Evolutionary conservation across 2,797 vertebrate genomes (phyloP).

Genomic region (Morelia viridis): DNA sequence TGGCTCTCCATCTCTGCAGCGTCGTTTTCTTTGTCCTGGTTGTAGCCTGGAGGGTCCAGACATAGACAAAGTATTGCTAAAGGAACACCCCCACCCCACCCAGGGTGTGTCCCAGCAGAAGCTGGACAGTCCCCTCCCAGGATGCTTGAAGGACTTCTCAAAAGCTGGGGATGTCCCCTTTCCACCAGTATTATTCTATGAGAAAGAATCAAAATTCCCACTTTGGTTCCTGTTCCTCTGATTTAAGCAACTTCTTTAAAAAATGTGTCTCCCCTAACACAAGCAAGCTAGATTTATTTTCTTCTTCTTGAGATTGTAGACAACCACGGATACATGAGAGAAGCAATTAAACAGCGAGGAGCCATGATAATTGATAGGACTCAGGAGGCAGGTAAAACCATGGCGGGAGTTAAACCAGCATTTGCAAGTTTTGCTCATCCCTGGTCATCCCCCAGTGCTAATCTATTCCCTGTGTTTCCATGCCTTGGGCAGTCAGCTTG

Average conservation of each 20-base stretch:
- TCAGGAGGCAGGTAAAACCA: background rate
- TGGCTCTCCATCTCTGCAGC: background rate
- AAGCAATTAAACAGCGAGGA: constrained; percentile 5
- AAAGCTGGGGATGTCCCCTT: background rate
- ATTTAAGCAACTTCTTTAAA: background rate
- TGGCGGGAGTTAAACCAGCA: background rate
- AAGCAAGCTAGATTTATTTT: background rate
- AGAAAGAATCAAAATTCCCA: background rate
- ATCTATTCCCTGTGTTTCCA: too few relatives aligned
- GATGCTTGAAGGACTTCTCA: background rate
- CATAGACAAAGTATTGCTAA: background rate
- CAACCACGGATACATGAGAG: constrained; percentile 16
- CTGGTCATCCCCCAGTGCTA: too few relatives aligned
- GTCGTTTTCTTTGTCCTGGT: background rate
- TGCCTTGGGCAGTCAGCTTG: too few relatives aligned
- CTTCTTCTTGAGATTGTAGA: constrained; percentile 12
- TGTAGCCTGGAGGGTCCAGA: background rate
- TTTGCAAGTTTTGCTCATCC: background rate
- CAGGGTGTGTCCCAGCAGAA: background rate
- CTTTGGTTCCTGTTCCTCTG: background rate
- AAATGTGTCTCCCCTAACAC: background rate
- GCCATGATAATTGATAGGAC: background rate
- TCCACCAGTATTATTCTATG: background rate
- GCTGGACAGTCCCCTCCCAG: background rate
- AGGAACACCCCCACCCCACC: background rate